Conservation (phyloP, 2,113 vertebrate genomes). For the Sphaerodactylus townsendi region DNA sequence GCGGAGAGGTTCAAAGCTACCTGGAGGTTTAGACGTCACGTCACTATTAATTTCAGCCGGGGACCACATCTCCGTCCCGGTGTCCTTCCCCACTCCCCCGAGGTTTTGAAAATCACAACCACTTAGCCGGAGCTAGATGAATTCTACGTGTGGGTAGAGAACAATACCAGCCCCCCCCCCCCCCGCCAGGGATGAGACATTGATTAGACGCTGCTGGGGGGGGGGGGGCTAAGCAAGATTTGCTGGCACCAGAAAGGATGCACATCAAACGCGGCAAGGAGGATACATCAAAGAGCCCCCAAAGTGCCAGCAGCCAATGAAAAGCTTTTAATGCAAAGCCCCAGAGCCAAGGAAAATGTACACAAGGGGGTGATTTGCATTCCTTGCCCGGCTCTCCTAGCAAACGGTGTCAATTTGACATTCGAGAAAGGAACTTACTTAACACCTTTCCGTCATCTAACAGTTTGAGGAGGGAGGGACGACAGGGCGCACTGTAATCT, state of each 20-base stretch:
- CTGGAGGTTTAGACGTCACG: background rate
- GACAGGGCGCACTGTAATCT: background rate
- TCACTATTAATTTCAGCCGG: background rate
- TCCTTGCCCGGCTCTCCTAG: background rate
- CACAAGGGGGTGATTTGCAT: constrained; percentile 41
- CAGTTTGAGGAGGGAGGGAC: background rate
- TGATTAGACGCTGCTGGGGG: background rate
- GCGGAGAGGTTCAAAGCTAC: background rate
- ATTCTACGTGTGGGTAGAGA: background rate
- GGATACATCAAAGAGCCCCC: constrained; percentile 46
- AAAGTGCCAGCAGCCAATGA: background rate
- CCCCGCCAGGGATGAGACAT: rapidly evolving
- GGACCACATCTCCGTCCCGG: background rate
- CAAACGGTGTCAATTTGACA: constrained; percentile 42
- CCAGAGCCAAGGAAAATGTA: constrained; percentile 19
- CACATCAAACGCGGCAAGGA: constrained; percentile 16
- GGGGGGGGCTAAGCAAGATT: background rate
- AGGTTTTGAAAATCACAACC: background rate
- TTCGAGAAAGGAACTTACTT: constrained; percentile 32
- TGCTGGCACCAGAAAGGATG: background rate
- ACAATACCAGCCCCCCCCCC: background rate
- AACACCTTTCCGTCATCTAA: constrained; percentile 29
- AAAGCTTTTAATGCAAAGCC: constrained; percentile 48
- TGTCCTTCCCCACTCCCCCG: background rate
- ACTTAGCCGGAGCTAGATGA: background rate